A percentile compares a stretch with the other conserved stretches of the same genome.
These are phyloP conservation scores for Styela plicata DNA, from an alignment of 23 tunicate genomes.

Conservation along the genomic window DNA sequence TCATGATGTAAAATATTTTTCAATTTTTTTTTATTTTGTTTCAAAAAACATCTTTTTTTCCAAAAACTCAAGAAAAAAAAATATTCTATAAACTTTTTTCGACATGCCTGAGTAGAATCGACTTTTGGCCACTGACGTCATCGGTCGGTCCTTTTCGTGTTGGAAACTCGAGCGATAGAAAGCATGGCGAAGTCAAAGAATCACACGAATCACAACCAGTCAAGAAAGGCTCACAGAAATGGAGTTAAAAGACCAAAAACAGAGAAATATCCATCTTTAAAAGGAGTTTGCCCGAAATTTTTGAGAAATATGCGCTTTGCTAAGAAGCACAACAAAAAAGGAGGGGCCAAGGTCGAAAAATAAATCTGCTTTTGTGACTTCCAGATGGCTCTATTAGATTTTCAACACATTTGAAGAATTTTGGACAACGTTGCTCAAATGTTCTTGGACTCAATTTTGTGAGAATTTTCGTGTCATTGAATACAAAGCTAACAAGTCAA, in stretches of 20 bases:
- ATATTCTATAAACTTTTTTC: no score
- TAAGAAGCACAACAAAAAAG: constrained; percentile 67
- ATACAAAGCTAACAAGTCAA: no score
- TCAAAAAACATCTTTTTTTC: no score
- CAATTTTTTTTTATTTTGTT: no score
- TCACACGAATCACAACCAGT: constrained; percentile 81
- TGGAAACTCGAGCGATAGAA: neutral
- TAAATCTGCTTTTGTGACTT: neutral
- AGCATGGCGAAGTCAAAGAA: constrained; percentile 93
- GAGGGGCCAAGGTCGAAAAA: constrained; percentile 7
- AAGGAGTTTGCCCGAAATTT: constrained; percentile 67
- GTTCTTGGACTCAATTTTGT: neutral
- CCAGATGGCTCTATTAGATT: neutral
- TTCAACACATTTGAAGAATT: neutral
- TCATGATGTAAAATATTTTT: no score
- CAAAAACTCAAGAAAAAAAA: no score
- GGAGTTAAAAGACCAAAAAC: constrained; percentile 58
- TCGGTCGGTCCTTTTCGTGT: constrained; percentile 9
- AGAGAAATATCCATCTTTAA: constrained; percentile 41
- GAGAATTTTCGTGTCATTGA: no score
- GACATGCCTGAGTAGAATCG: no score
- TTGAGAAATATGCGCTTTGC: constrained; percentile 67
- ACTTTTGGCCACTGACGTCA: neutral
- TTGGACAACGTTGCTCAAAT: neutral
- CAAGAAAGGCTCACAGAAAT: constrained; percentile 47